Evolutionary conservation across 1,140 invertebrate species (phyloP).

Genomic region (Panagrolaimus sp.): DNA sequence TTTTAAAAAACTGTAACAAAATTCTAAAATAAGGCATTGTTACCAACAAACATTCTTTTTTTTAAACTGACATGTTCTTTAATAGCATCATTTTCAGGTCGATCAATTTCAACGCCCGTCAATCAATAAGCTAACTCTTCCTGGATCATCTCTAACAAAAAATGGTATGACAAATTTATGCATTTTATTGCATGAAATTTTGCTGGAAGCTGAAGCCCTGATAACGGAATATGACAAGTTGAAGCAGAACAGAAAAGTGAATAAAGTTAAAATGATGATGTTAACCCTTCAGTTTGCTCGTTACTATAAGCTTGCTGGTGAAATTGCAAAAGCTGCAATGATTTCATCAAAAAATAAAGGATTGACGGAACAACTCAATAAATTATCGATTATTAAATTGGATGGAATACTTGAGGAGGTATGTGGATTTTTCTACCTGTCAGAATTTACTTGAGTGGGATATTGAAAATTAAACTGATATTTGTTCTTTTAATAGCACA

Average conservation of each 20-base stretch:
- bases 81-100: too few species aligned
- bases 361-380: background rate
- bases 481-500: too few species aligned
- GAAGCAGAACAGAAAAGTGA: background rate
- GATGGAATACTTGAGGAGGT: too few species aligned
- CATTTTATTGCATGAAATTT: background rate
- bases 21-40: too few species aligned
- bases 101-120: background rate
- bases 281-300: background rate
- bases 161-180: conserved; percentile 6
- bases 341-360: background rate
- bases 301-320: background rate
- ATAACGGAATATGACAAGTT: background rate
- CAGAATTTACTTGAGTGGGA: too few species aligned
- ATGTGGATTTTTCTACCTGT: too few species aligned
- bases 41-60: too few species aligned
- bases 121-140: background rate
- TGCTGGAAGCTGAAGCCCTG: background rate
- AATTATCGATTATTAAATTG: too few species aligned
- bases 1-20: too few species aligned
- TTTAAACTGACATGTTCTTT: too few species aligned
- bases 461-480: too few species aligned
- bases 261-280: conserved; percentile 11
- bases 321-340: background rate
- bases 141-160: background rate